Percentiles rank a stretch among this genome's conserved stretches.
phyloP scores from a whole-genome alignment of 2,888 invertebrate genomes.

The Stictocephala bisonia region DNA sequence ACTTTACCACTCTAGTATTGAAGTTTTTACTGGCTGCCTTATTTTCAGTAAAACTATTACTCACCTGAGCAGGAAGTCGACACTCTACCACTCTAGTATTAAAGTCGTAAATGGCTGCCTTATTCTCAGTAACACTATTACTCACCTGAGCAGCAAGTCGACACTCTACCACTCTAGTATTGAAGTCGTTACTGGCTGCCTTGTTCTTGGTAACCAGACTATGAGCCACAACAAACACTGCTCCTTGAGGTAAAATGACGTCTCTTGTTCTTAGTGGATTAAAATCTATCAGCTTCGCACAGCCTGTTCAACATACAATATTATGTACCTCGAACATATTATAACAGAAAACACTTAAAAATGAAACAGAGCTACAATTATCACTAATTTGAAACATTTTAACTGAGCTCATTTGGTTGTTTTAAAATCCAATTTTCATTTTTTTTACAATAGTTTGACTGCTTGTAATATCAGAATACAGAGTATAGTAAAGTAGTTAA shows the following conservation, averaged over 20 bases:
- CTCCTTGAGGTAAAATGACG: constrained; percentile 83
- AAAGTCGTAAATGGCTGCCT: constrained; percentile 92
- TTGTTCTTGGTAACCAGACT: constrained; percentile 91
- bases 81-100: constrained; percentile 97
- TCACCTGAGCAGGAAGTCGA: constrained; percentile 91
- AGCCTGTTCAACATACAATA: no score
- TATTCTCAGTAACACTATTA: constrained; percentile 86
- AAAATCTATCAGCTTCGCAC: constrained; percentile 94
- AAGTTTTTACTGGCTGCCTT: constrained; percentile 94
- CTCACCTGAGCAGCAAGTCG: constrained; percentile 86
- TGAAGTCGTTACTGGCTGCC: constrained; percentile 92
- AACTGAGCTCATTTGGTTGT: no score
- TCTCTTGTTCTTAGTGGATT: constrained; percentile 83
- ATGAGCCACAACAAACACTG: constrained; percentile 94
- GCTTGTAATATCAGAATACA: no score
- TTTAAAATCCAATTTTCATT: no score
- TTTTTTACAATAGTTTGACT: no score
- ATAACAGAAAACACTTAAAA: constrained; percentile 2
- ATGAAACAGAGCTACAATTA: not conserved
- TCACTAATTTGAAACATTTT: not conserved
- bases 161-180: constrained; percentile 95
- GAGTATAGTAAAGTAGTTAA: no score
- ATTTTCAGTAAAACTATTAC: constrained; percentile 90
- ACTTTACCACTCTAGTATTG: constrained; percentile 95
- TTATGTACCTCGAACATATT: no score